Evolutionary conservation across 2,113 vertebrate species (phyloP).

Genomic region (Prionailurus viverrinus): DNA sequence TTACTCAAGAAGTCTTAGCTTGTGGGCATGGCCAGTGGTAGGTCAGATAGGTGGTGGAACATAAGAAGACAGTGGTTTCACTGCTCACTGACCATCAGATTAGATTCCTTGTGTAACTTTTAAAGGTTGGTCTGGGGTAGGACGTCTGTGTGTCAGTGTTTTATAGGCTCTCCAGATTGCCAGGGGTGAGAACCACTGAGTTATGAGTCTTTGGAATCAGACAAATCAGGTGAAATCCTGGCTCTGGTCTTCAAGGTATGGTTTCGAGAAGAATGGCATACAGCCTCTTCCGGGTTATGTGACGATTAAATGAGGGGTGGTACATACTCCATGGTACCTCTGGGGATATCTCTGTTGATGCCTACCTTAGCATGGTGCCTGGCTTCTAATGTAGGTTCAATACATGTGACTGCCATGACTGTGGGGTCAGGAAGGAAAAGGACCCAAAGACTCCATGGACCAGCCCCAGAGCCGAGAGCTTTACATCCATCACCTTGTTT

Average conservation of each 20-base stretch:
- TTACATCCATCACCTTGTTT: neutral
- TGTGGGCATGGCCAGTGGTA: neutral
- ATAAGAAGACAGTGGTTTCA: neutral
- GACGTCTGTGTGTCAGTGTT: neutral
- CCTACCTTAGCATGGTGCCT: neutral
- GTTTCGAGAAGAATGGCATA: neutral
- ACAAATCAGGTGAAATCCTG: neutral
- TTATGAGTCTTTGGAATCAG: conserved; percentile 24
- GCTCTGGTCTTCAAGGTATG: neutral
- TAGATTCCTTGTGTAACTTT: neutral
- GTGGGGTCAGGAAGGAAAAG: conserved; percentile 9
- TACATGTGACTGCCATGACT: neutral
- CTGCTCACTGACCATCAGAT: neutral
- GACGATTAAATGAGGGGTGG: neutral
- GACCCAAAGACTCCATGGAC: neutral
- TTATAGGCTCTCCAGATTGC: neutral
- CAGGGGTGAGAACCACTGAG: neutral
- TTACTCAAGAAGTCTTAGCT: neutral
- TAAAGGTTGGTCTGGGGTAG: neutral
- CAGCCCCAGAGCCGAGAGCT: neutral
- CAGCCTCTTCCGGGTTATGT: neutral
- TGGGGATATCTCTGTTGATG: neutral
- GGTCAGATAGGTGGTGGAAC: neutral
- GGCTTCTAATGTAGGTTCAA: neutral
- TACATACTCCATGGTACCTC: neutral